Conservation (phyloP, 2,113 vertebrate genomes). For the Octodon degus region DNA sequence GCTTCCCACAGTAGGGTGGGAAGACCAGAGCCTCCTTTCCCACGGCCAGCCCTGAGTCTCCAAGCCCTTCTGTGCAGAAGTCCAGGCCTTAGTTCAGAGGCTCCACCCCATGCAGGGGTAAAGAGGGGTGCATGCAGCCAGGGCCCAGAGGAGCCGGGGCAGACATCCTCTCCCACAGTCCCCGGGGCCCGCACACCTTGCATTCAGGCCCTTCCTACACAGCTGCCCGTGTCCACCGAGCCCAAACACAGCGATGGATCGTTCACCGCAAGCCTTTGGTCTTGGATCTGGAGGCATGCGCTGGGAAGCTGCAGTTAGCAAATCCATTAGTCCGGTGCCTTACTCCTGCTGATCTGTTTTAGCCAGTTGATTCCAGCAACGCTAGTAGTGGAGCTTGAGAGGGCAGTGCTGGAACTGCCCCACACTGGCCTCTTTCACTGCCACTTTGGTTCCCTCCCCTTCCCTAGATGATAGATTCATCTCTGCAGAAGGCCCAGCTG, state of each 20-base stretch:
- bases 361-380: not conserved
- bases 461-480: not conserved
- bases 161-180: not conserved
- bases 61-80: no score
- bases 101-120: not conserved
- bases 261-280: accelerated
- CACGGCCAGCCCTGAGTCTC: not conserved
- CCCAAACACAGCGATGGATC: not conserved
- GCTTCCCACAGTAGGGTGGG: not conserved
- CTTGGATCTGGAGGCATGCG: not conserved
- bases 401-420: not conserved
- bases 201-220: not conserved
- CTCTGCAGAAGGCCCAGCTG: not conserved
- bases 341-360: not conserved
- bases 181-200: not conserved
- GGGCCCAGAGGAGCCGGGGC: not conserved
- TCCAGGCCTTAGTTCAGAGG: not conserved
- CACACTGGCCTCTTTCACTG: accelerated
- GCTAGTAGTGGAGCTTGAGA: no score
- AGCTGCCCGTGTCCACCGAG: not conserved
- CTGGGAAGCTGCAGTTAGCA: no score
- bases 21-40: not conserved
- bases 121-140: not conserved
- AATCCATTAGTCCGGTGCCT: no score
- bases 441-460: not conserved